Conservation (phyloP, 1,140 invertebrate species). For the Micrasema minimum region DNA sequence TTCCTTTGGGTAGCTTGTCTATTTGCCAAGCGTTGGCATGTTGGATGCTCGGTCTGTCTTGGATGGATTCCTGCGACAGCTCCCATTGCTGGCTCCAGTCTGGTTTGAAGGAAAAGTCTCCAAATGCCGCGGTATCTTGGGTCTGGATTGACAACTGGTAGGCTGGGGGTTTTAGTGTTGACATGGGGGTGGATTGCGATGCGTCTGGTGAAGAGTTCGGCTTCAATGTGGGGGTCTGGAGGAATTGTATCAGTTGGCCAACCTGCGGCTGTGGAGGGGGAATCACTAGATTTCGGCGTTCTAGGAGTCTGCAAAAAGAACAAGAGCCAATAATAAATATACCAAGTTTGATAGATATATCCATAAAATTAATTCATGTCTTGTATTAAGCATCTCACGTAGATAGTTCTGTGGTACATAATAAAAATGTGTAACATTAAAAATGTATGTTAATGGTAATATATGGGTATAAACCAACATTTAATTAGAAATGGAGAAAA, state of each 20-base stretch:
- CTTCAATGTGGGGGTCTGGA: slow-evolving; percentile 68
- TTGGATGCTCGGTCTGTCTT: slow-evolving; percentile 66
- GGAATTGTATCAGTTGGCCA: slow-evolving; percentile 73
- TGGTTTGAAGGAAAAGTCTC: slow-evolving; percentile 60
- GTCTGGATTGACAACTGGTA: slow-evolving; percentile 60
- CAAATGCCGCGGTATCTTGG: slow-evolving; percentile 61
- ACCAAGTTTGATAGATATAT: no score
- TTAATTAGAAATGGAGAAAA: no score
- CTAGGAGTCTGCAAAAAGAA: slow-evolving; percentile 65
- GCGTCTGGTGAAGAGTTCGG: slow-evolving; percentile 59
- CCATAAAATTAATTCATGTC: no score
- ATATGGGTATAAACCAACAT: no score
- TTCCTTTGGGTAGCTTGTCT: slow-evolving; percentile 63
- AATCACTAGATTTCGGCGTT: slow-evolving; percentile 76
- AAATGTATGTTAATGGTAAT: no score
- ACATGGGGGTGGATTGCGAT: slow-evolving; percentile 67
- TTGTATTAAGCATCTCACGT: no score
- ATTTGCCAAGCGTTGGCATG: slow-evolving; percentile 68
- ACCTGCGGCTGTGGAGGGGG: slow-evolving; percentile 62
- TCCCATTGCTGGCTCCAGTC: slow-evolving; percentile 69
- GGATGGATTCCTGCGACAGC: slow-evolving; percentile 58
- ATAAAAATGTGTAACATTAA: no score
- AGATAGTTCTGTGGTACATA: no score
- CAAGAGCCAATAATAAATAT: no score
- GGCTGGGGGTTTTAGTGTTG: slow-evolving; percentile 69